Conservation (phyloP, 2,113 vertebrate genomes). For the Blennius ocellaris region DNA sequence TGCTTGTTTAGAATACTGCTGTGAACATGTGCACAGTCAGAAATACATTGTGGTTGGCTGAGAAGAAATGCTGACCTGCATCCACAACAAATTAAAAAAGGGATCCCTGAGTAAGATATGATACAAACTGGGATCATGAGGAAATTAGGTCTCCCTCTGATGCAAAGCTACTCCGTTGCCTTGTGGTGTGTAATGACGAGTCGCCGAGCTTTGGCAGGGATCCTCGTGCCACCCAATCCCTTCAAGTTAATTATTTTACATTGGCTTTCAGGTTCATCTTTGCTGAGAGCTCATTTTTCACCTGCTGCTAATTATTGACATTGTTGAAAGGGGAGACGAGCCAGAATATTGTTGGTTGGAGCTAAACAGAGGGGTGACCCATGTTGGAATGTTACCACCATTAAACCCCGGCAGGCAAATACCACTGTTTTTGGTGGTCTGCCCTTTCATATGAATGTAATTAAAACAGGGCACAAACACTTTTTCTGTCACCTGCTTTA, state of each 20-base stretch:
- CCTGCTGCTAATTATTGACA: conserved; percentile 63
- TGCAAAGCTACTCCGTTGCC: background rate
- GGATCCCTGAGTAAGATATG: background rate
- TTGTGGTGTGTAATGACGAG: background rate
- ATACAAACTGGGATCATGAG: background rate
- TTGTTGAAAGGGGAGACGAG: conserved; percentile 34
- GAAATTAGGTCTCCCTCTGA: background rate
- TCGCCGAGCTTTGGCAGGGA: background rate
- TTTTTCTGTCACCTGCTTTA: conserved; percentile 17
- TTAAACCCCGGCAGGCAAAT: conserved; percentile 38
- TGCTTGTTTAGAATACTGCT: no score
- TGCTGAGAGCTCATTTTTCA: conserved; percentile 33
- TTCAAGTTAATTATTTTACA: conserved; percentile 28
- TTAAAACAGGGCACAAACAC: conserved; percentile 21
- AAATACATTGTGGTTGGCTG: background rate
- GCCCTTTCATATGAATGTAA: conserved; percentile 30
- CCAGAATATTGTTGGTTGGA: background rate
- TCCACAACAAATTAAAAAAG: background rate
- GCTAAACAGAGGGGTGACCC: conserved; percentile 7
- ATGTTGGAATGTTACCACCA: conserved; percentile 13
- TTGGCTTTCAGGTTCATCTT: conserved; percentile 31
- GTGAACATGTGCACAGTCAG: no score
- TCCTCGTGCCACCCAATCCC: conserved; percentile 10
- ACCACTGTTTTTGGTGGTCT: conserved; percentile 30
- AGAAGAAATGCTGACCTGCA: background rate